Conservation (phyloP, 2,888 invertebrate species). For the Cantharis flavilabris region DNA sequence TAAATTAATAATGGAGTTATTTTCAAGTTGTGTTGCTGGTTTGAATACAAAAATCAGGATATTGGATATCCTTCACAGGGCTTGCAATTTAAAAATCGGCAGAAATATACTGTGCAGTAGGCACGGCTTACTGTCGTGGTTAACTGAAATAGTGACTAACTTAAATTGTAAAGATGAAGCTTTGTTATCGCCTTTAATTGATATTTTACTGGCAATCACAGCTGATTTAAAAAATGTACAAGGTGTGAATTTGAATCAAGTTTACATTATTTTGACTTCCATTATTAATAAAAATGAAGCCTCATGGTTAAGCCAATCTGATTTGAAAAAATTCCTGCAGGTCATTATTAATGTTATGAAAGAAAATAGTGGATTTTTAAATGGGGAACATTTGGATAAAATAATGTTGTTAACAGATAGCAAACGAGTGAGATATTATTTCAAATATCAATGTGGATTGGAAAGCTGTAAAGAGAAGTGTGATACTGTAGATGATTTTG, state of each 20-base stretch:
- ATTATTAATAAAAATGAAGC: slow-evolving; percentile 22
- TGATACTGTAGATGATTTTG: neutral
- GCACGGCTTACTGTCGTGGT: slow-evolving; percentile 75
- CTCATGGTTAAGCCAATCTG: neutral
- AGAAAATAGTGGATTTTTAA: slow-evolving; percentile 22
- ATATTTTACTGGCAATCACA: slow-evolving; percentile 18
- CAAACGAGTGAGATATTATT: slow-evolving; percentile 49
- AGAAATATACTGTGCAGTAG: slow-evolving; percentile 68
- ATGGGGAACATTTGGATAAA: slow-evolving; percentile 27
- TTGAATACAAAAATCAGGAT: slow-evolving; percentile 67
- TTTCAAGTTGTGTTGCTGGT: slow-evolving; percentile 67
- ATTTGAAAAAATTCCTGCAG: slow-evolving; percentile 33
- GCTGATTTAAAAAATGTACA: neutral
- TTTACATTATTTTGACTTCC: slow-evolving; percentile 18
- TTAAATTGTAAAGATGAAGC: neutral
- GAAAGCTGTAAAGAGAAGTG: slow-evolving; percentile 20
- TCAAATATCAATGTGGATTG: slow-evolving; percentile 47
- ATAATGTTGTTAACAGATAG: slow-evolving; percentile 43
- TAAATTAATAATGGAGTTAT: slow-evolving; percentile 77
- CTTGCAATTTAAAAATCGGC: slow-evolving; percentile 67
- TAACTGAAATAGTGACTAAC: slow-evolving; percentile 55
- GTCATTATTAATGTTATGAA: slow-evolving; percentile 19
- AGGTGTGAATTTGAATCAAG: slow-evolving; percentile 7
- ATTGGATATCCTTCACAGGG: slow-evolving; percentile 66
- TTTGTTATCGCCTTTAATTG: slow-evolving; percentile 8